Evolutionary conservation across 2,888 invertebrate genomes (phyloP).

Genomic region (Euzetes globulus): DNA sequence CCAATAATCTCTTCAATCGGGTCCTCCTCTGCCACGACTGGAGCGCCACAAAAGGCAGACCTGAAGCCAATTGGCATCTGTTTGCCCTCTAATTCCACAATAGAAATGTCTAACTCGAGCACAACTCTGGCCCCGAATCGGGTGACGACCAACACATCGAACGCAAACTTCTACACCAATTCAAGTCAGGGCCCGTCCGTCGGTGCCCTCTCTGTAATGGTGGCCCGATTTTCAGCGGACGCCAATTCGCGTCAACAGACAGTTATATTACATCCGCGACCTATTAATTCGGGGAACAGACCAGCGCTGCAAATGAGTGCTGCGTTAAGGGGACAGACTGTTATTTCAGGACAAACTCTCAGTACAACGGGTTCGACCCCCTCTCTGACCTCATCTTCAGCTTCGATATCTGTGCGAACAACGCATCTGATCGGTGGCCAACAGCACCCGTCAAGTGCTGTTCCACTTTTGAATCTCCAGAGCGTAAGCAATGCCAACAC

Average conservation of each 20-base stretch:
- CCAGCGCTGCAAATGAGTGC: slow-evolving; percentile 7
- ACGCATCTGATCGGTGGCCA: slow-evolving; percentile 28
- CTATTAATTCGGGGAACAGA: slow-evolving; percentile 2
- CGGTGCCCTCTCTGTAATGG: slow-evolving; percentile 29
- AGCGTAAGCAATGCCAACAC: slow-evolving; percentile 21
- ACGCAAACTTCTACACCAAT: not conserved
- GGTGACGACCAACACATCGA: not conserved
- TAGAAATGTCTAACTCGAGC: slow-evolving; percentile 26
- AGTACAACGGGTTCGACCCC: slow-evolving; percentile 18
- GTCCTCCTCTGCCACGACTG: slow-evolving; percentile 4
- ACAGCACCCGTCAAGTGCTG: slow-evolving; percentile 12
- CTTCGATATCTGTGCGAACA: slow-evolving; percentile 31
- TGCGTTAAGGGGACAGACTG: not conserved
- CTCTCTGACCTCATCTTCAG: slow-evolving; percentile 14
- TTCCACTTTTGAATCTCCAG: slow-evolving; percentile 34
- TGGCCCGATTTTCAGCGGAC: slow-evolving; percentile 20
- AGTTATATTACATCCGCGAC: slow-evolving; percentile 34
- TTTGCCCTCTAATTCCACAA: slow-evolving; percentile 17
- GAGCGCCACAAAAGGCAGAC: slow-evolving; percentile 16
- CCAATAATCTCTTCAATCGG: slow-evolving; percentile 9
- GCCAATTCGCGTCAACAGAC: slow-evolving; percentile 28
- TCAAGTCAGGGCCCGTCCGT: not conserved
- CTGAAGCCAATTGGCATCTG: slow-evolving; percentile 32
- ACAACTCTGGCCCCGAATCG: slow-evolving; percentile 19
- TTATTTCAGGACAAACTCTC: slow-evolving; percentile 9